phyloP scores from a whole-genome alignment of 2,797 vertebrate genomes.

The Rhyacichthys aspro region DNA sequence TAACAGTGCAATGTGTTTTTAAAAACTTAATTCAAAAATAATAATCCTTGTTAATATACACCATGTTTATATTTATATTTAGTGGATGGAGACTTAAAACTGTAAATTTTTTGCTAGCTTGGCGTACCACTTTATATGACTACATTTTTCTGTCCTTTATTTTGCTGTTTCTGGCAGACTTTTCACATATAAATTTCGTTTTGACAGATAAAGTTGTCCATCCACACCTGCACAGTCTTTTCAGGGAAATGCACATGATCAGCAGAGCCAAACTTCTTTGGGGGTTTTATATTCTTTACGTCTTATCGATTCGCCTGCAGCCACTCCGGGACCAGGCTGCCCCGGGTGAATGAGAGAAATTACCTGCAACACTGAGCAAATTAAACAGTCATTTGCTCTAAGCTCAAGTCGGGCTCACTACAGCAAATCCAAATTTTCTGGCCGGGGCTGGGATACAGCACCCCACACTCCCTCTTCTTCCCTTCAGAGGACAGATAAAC shows the following conservation, averaged over 20 bases:
- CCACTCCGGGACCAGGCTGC: constrained; percentile 50
- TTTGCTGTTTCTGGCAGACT: background rate
- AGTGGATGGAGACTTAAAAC: too few relatives aligned
- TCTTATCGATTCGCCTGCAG: constrained; percentile 67
- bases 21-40: too few relatives aligned
- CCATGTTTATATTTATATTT: too few relatives aligned
- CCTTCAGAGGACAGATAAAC: constrained; percentile 51
- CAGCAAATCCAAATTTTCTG: constrained; percentile 69
- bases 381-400: constrained; percentile 72
- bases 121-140: too few relatives aligned
- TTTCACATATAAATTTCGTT: background rate
- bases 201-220: background rate
- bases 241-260: background rate
- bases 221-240: constrained; percentile 7
- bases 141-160: too few relatives aligned
- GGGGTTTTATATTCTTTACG: constrained; percentile 51
- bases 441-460: constrained; percentile 23
- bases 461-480: constrained; percentile 1
- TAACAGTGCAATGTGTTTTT: too few relatives aligned
- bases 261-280: constrained; percentile 21
- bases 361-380: constrained; percentile 73
- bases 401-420: constrained; percentile 54
- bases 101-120: too few relatives aligned
- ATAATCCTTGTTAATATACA: too few relatives aligned
- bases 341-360: constrained; percentile 63